These are phyloP conservation scores for Scomber japonicus DNA, from an alignment of 2,113 vertebrate species.

Conservation along the genomic window DNA sequence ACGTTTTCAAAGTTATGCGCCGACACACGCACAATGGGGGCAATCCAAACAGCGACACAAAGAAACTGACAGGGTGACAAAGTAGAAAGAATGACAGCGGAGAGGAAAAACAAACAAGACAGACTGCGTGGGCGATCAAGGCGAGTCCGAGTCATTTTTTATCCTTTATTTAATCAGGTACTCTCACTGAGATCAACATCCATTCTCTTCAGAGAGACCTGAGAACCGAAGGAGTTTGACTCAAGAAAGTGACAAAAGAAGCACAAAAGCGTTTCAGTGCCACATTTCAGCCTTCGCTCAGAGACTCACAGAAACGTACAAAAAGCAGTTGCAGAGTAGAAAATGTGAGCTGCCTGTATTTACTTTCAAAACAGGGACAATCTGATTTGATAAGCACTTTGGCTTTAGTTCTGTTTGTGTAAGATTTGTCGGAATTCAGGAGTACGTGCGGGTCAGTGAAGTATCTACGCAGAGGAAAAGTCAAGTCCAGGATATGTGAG, in stretches of 20 bases:
- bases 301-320: background rate
- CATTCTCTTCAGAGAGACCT: conserved; percentile 36
- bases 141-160: conserved; percentile 60
- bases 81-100: conserved; percentile 65
- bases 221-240: conserved; percentile 16
- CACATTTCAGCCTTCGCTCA: conserved; percentile 14
- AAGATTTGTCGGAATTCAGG: background rate
- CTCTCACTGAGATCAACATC: conserved; percentile 36
- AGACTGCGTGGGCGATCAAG: conserved; percentile 55
- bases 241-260: conserved; percentile 18
- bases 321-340: background rate
- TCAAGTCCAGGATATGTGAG: no score
- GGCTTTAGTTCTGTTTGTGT: background rate
- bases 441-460: background rate
- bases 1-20: conserved; percentile 5
- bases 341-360: background rate
- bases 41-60: conserved; percentile 45
- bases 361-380: background rate
- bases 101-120: conserved; percentile 58
- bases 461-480: no score
- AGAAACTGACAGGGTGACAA: conserved; percentile 62
- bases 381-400: background rate
- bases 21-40: conserved; percentile 39
- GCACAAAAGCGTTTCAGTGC: conserved; percentile 6
- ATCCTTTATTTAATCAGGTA: conserved; percentile 63